Evolutionary conservation across 1,140 invertebrate species (phyloP), one percentile per base, ranked within the genome.

Genomic region (Caenorhabditis briggsae): DNA sequence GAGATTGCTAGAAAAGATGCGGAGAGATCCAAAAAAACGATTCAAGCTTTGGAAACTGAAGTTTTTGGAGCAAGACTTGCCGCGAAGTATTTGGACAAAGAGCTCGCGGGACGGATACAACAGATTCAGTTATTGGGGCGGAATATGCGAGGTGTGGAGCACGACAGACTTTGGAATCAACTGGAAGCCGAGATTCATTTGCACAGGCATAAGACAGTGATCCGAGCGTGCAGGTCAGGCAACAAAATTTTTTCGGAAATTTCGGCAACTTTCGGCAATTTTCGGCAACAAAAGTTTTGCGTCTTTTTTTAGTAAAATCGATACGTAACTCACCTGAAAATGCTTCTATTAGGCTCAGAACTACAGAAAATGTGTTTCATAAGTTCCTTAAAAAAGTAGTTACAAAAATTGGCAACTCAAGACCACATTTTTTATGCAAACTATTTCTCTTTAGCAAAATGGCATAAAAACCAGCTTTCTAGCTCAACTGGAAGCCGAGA

Each of bases 61-160:
- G 94, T 96, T 0, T 96, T 95, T 92, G 96, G 95, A 61, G 95
- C 96, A 18, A 94, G 95, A 90, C 93, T 96, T 83, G 95, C 96
- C 20, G 95, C 96, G 16, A 96, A 96, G 92, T 96, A 96, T 93
- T 93, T 96, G 82, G 96, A 96, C 91, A 96, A 96, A 50, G 96
- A 96, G 92, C 91, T 96, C 48, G 95, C 96, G 41, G 96, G 96
- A 90, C 94, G 96, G 89, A 96, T 96, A 92, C 96, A 96, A 91
- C 96, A 96, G 92, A 94, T 96, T 88, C 96, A 96, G 92, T 92
- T 96, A n/a, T 93, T 96, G 56, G 95, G 94, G 88, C 91, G 94
- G 88, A 94, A 95, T 95, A 95, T 91, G 91, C 48, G 89, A 93
- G 94, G 95, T n/a, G 94, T 94, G 20, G 95, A 96, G 89, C 94